phyloP scores from a whole-genome alignment of 2,888 invertebrate species.

The Phytoseiulus persimilis region DNA sequence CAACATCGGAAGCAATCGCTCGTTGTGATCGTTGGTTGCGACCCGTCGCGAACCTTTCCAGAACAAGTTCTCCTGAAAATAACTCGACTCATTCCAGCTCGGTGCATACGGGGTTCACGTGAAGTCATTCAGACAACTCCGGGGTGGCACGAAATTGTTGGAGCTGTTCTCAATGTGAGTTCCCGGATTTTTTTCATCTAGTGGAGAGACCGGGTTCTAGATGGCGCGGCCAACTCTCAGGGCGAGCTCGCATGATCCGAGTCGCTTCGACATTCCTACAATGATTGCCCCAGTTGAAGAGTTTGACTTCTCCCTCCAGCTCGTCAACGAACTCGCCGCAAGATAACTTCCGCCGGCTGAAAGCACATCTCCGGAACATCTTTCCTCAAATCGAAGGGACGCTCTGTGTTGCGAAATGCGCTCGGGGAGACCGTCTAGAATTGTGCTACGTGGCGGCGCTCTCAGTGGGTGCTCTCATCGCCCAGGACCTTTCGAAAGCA shows the following conservation, averaged over 20 bases:
- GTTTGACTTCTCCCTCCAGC: background rate
- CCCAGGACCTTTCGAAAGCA: conserved; percentile 8
- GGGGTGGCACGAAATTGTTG: conserved; percentile 8
- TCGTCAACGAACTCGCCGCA: background rate
- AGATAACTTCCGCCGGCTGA: background rate
- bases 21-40: too few relatives aligned
- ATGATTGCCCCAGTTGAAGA: too few relatives aligned
- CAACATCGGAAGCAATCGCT: too few relatives aligned
- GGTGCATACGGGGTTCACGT: conserved; percentile 10
- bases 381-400: conserved; percentile 14
- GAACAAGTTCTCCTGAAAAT: too few relatives aligned
- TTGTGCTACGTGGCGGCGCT: background rate
- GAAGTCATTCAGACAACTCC: conserved; percentile 5
- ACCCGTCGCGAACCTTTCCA: too few relatives aligned
- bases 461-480: conserved; percentile 23
- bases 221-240: too few relatives aligned
- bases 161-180: conserved; percentile 26
- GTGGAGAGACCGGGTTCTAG: too few relatives aligned
- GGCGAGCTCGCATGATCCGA: too few relatives aligned
- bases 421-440: background rate
- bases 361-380: background rate
- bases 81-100: conserved; percentile 33
- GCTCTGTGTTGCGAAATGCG: background rate
- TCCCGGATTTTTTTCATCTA: too few relatives aligned
- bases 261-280: too few relatives aligned